Conservation (phyloP, 1,140 invertebrate genomes). For the Procambarus clarkii region DNA sequence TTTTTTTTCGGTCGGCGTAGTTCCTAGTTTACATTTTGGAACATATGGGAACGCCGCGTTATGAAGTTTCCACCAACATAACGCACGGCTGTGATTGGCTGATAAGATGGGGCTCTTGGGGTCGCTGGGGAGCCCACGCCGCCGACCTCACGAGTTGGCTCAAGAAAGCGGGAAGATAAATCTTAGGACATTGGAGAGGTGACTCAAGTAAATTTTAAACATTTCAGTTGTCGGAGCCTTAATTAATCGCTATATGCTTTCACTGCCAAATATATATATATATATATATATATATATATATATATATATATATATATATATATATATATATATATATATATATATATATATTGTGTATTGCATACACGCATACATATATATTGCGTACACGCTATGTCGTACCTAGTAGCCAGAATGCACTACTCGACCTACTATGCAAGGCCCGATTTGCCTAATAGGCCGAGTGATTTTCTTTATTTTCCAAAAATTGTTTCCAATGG, state of each 20-base stretch:
- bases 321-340: background rate
- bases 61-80: conserved; percentile 23
- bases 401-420: too few species aligned
- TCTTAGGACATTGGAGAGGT: background rate
- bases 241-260: too few species aligned
- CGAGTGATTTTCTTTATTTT: too few species aligned
- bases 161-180: conserved; percentile 61
- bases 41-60: conserved; percentile 37
- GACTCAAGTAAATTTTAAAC: background rate
- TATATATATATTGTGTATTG: conserved; percentile 3
- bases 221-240: too few species aligned
- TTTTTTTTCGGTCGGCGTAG: background rate
- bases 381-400: too few species aligned
- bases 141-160: conserved; percentile 14
- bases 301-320: too few species aligned
- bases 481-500: too few species aligned
- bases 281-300: too few species aligned
- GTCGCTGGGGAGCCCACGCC: conserved; percentile 1
- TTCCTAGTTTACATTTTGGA: conserved; percentile 33
- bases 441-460: too few species aligned
- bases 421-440: too few species aligned
- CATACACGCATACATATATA: too few species aligned
- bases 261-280: too few species aligned
- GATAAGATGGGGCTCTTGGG: conserved; percentile 54
- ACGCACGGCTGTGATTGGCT: conserved; percentile 55